Evolutionary conservation across 2,888 invertebrate genomes (phyloP), one percentile per base, ranked within the genome.

Genomic region (Lymantria dispar): DNA sequence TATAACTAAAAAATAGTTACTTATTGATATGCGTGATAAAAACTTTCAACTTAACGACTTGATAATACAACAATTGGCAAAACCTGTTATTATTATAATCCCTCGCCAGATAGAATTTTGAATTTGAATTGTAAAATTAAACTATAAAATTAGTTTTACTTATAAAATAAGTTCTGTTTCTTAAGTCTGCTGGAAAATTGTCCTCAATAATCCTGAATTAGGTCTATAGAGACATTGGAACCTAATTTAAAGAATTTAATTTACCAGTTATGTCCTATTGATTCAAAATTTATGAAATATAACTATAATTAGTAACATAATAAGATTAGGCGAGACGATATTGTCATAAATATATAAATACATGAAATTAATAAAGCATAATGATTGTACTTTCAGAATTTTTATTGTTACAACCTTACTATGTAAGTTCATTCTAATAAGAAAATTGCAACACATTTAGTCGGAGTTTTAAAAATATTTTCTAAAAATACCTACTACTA

Each of bases 331-430:
- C 86, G 92, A 92, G 92, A 92, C 90, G 91, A 87, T 92, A 92
- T 92, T 92, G 91, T 92, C 92, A 91, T 92, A 91, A 91, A 92
- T 92, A 92, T 91, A 92, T 91, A 91, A 91, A 91, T 91, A 92
- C 91, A 90, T 91, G 89, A 91, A 91, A 91, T 91, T 91, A 92
- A 92, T 92, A 92, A 92, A 92, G 91, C 91, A 92, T 90, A 90
- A 90, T 91, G 89, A 92, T 92, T 92, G 91, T 91, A 92, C 70
- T 70, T 64, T 58, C 69, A 77, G 77, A 80, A 40, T 84, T 87
- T 91, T 89, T 78, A 84, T 86, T 88, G 57, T 65, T 51, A 45
- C 33, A 46, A 58, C 55, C 53, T 45, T 47, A 30, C 5, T 30
- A 7, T 30, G 33, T 33, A 33, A 33, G 3, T 33, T 10, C 33